Conservation (phyloP, 2,888 invertebrate species). For the Aspidiotus rigidus region DNA sequence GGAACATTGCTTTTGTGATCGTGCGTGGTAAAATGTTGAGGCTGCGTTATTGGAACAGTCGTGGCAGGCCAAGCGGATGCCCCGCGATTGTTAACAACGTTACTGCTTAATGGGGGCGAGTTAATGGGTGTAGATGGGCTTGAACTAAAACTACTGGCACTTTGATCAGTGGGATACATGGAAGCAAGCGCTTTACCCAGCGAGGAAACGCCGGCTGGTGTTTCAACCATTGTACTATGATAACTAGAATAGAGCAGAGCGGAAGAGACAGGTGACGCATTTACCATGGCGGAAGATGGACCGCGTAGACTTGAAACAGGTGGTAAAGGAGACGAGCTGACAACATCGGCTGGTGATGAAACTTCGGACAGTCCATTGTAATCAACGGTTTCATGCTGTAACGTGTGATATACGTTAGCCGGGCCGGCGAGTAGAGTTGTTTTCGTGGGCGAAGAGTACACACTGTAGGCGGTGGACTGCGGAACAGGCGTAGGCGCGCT, state of each 20-base stretch:
- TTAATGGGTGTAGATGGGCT: constrained; percentile 91
- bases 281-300: constrained; percentile 33
- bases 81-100: neutral
- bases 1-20: constrained; percentile 4
- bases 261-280: constrained; percentile 33
- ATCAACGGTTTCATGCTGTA: constrained; percentile 12
- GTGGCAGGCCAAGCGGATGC: constrained; percentile 5
- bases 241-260: constrained; percentile 22
- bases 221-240: constrained; percentile 38
- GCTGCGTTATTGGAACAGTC: constrained; percentile 18
- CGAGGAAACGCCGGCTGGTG: neutral
- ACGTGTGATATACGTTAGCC: neutral
- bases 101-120: constrained; percentile 67
- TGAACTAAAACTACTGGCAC: constrained; percentile 77
- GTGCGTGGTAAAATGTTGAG: constrained; percentile 30
- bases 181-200: constrained; percentile 26
- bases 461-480: constrained; percentile 2
- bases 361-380: constrained; percentile 41
- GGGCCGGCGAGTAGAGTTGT: neutral
- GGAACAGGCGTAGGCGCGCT: neutral
- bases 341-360: constrained; percentile 36
- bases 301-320: constrained; percentile 52
- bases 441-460: constrained; percentile 17
- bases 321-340: constrained; percentile 46
- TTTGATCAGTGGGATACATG: constrained; percentile 51